These are phyloP conservation scores for Pantherophis vulpinus DNA, from an alignment of 2,797 vertebrate species.

Conservation along the genomic window DNA sequence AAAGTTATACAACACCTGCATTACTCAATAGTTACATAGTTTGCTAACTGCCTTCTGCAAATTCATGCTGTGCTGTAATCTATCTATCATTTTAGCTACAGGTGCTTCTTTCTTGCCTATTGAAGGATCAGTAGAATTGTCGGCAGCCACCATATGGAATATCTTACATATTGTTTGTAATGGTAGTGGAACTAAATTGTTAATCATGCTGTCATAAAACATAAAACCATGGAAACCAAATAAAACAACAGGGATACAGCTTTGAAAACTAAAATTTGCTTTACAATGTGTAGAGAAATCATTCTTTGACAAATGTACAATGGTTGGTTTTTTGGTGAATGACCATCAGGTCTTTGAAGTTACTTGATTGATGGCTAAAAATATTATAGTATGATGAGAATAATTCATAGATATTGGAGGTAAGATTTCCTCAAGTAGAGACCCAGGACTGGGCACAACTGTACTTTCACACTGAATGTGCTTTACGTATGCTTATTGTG, in stretches of 20 bases:
- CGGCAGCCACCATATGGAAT: constrained; percentile 19
- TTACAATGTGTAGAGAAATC: constrained; percentile 5
- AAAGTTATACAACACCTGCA: background rate
- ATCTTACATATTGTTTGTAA: constrained; percentile 21
- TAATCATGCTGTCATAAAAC: constrained; percentile 28
- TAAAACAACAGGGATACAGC: constrained; percentile 15
- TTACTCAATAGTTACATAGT: background rate
- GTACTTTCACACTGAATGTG: background rate
- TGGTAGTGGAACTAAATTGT: constrained; percentile 4
- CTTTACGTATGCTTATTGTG: background rate
- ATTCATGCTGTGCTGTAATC: constrained; percentile 28
- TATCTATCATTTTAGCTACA: constrained; percentile 27
- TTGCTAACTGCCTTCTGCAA: constrained; percentile 19
- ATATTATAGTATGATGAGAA: background rate
- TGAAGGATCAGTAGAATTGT: background rate
- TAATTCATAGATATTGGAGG: background rate
- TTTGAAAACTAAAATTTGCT: constrained; percentile 16
- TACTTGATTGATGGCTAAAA: background rate
- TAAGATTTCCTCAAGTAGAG: background rate
- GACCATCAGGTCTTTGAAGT: background rate
- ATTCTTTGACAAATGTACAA: constrained; percentile 1
- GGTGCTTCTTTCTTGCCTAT: constrained; percentile 18
- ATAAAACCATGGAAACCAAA: constrained; percentile 36
- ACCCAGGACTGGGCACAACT: background rate
- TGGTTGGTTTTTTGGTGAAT: background rate